Evolutionary conservation across 35 echinoderm and acorn worm genomes (phyloP).

Genomic region (Lytechinus variegatus): DNA sequence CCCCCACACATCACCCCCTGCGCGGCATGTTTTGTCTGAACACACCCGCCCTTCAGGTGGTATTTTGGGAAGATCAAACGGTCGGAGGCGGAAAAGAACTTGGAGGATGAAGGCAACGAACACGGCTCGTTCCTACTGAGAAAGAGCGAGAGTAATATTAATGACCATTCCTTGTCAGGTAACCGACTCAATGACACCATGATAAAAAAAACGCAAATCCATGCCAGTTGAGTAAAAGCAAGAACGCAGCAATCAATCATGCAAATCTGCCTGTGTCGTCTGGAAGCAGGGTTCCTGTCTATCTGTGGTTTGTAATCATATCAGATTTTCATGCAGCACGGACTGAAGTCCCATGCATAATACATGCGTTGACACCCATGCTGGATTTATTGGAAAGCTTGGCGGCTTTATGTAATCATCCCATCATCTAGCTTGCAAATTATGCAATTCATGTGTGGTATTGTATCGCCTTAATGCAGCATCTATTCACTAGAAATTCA

Average conservation of each 20-base stretch:
- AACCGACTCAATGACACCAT: neutral
- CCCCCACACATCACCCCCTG: neutral
- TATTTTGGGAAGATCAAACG: constrained; percentile 89
- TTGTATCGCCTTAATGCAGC: neutral
- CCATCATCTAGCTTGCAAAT: neutral
- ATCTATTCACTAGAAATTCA: neutral
- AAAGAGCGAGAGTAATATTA: neutral
- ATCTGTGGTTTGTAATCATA: neutral
- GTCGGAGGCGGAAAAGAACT: constrained; percentile 89
- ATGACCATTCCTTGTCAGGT: neutral
- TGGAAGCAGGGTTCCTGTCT: neutral
- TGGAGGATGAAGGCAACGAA: neutral
- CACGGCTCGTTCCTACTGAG: neutral
- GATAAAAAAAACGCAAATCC: neutral
- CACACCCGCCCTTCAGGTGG: constrained; percentile 66
- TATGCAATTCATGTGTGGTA: neutral
- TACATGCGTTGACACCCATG: neutral
- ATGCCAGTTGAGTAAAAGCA: neutral
- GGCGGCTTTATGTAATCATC: neutral
- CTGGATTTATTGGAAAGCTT: neutral
- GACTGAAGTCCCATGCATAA: neutral
- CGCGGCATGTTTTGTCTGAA: neutral
- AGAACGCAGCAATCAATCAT: neutral
- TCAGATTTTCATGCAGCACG: neutral
- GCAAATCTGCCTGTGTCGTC: neutral